phyloP scores from a whole-genome alignment of 1,140 invertebrate species.

The Pseudachorutes palmiensis region DNA sequence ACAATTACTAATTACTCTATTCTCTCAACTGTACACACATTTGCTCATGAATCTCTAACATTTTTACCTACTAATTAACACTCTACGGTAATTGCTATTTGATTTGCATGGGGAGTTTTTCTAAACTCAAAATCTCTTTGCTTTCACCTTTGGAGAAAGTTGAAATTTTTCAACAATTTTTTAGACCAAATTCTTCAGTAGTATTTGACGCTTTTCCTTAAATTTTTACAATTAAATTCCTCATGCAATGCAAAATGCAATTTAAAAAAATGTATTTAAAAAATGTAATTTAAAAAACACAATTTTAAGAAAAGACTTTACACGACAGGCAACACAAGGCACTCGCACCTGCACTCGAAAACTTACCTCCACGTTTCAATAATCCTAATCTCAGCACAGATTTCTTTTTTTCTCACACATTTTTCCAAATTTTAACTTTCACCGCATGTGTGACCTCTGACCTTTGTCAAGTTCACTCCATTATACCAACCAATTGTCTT shows the following conservation, averaged over 20 bases:
- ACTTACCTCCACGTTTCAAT: neutral
- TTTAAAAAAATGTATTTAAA: neutral
- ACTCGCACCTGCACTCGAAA: slow-evolving; percentile 22
- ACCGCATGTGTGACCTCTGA: neutral
- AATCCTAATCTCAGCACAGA: too few relatives aligned
- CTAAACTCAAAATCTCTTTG: neutral
- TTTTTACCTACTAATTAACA: too few relatives aligned
- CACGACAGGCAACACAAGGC: slow-evolving; percentile 23
- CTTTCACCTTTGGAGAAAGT: too few relatives aligned
- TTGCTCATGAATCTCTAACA: neutral
- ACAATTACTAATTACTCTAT: slow-evolving; percentile 9
- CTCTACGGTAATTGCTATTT: neutral
- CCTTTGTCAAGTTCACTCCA: neutral
- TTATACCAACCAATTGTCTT: neutral
- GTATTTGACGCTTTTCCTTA: neutral
- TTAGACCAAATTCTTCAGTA: neutral
- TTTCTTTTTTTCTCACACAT: neutral
- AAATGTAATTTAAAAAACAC: neutral
- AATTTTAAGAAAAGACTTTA: neutral
- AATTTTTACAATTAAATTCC: neutral
- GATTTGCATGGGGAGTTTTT: neutral
- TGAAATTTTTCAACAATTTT: neutral
- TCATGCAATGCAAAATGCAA: neutral
- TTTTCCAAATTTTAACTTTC: neutral
- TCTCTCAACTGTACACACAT: slow-evolving; percentile 23